Conservation (phyloP, 2,888 invertebrate species). For the Dromius quadrimaculatus region DNA sequence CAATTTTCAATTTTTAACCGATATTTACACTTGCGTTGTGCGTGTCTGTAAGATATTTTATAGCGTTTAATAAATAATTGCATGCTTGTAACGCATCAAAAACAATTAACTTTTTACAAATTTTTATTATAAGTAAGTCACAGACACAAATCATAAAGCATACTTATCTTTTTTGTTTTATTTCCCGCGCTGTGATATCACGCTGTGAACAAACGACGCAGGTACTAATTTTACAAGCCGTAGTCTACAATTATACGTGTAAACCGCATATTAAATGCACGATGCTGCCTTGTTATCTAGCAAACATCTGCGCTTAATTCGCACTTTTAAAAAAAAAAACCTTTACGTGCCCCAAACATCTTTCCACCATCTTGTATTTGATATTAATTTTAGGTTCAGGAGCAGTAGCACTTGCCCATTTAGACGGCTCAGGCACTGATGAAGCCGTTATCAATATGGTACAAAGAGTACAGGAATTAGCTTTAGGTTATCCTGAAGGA, state of each 20-base stretch:
- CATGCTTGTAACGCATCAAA: no score
- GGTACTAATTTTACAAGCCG: constrained; percentile 62
- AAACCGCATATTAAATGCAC: constrained; percentile 59
- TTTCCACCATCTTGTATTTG: no score
- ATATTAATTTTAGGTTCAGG: constrained; percentile 78
- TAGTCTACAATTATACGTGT: constrained; percentile 62
- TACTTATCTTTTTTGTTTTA: no score
- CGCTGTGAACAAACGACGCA: constrained; percentile 56
- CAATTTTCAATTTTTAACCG: no score
- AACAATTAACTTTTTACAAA: no score
- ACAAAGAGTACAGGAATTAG: constrained; percentile 86
- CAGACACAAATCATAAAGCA: no score
- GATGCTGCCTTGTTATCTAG: constrained; percentile 58
- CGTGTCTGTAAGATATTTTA: no score
- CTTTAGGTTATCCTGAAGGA: constrained; percentile 88
- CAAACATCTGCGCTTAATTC: constrained; percentile 54
- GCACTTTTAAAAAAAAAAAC: no score
- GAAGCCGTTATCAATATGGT: constrained; percentile 88
- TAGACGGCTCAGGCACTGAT: constrained; percentile 87
- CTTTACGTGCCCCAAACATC: no score
- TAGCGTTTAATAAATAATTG: no score
- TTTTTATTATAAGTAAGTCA: no score
- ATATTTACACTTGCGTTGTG: no score
- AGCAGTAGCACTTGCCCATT: constrained; percentile 86
- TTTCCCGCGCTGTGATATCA: constrained; percentile 51